Conservation (phyloP, 2,113 vertebrate species). For the Amblyopsis rosae region DNA sequence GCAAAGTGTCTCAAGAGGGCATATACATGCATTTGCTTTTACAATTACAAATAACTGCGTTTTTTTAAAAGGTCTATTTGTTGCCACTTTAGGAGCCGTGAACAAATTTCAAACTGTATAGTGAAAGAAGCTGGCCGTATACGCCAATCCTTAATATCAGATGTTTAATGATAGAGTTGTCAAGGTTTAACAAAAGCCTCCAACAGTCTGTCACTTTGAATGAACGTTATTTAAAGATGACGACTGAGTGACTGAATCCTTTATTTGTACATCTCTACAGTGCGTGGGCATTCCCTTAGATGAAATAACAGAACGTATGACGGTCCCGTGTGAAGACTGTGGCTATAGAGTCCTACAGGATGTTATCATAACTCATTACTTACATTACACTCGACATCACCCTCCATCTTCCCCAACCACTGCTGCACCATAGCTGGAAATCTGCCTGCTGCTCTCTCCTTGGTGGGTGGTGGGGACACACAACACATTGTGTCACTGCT, state of each 20-base stretch:
- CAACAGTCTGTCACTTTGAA: background rate
- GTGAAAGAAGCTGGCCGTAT: too few relatives aligned
- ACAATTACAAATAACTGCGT: background rate
- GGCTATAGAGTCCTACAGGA: background rate
- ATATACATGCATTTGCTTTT: conserved; percentile 7
- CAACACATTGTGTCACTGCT: conserved; percentile 34
- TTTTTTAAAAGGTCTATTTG: background rate
- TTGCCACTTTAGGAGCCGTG: background rate
- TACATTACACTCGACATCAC: conserved; percentile 12
- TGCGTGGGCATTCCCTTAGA: background rate
- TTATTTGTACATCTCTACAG: background rate
- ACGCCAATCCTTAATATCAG: too few relatives aligned
- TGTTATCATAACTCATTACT: conserved; percentile 18
- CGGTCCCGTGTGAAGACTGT: background rate
- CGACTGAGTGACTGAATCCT: background rate
- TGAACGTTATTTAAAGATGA: too few relatives aligned
- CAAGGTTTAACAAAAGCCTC: background rate
- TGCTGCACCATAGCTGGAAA: conserved; percentile 32
- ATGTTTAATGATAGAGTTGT: background rate
- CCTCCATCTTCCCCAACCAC: background rate
- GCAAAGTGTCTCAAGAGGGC: conserved; percentile 9
- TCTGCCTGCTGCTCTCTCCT: conserved; percentile 17
- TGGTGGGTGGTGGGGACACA: conserved; percentile 31
- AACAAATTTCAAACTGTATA: background rate
- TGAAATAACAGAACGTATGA: background rate